Base-by-base conservation (phyloP, 2,888 invertebrate species). In the Neoascia interrupta region DNA sequence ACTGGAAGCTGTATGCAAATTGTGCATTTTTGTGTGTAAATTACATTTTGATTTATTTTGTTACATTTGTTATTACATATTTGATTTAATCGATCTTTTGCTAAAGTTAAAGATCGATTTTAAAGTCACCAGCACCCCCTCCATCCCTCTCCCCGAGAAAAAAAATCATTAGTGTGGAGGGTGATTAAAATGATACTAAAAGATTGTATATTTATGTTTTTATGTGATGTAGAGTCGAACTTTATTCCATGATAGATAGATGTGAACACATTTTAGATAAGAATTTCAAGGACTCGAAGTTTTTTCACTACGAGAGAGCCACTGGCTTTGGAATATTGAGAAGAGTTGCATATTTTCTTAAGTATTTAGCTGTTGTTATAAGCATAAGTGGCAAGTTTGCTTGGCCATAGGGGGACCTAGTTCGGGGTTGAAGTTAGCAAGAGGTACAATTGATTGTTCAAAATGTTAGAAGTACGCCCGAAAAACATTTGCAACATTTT, bases 141-240 rank as follows among this genome's bases (percentile, higher is more conserved):
- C 73, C 61, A 73, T 79, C 73, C 76, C 70, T 79, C 73, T 73
- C 73, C 64, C 66, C 49, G 54, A 66, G 28, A 66, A 70, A 61
- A 8, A 23, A 39, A 72, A 43, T 39, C 10, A 53, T 47, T 51
- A 45, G 11, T 18, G 64, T 76, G 63, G 31, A 64, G 51, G 37
- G 37, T 64, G 37, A 63, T 58, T 18, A 70, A 53, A 58, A 41
- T 21, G 21, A 21, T 19, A 21, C 0, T 11, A 43, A 36, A 37
- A 19, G 11, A 11, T 47, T 15, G 1, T 28, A 10, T 39, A 31
- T 31, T 31, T 6, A 31, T 31, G n/a, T 31, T 31, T 31, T 31
- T 31, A 4, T 26, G 26, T 26, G 8, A n/a, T n/a, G n/a, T n/a
- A 8, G 4, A 4, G 26, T 26, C 26, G 26, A 26, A 26, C 8